A percentile compares a stretch with the other conserved stretches of the same genome.
Evolutionary conservation across 2,888 invertebrate genomes (phyloP).

Genomic region (Hirtodrosophila cameraria): DNA sequence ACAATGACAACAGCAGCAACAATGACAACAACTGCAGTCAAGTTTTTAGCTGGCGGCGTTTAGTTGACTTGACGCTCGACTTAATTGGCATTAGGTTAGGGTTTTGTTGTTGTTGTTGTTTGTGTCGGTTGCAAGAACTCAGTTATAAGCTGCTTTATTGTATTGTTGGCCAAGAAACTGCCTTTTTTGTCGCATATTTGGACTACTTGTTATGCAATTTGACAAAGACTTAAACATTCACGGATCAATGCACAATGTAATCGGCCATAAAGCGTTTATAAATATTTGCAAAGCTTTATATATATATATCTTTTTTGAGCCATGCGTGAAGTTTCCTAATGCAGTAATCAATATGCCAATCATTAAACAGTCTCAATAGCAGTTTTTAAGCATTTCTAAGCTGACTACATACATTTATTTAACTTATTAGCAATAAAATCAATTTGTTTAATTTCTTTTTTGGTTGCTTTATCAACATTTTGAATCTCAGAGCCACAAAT

Average conservation of each 20-base stretch:
- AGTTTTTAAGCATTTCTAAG: no score
- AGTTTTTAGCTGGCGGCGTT: constrained; percentile 50
- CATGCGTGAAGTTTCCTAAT: no score
- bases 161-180: constrained; percentile 19
- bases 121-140: not conserved
- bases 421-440: no score
- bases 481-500: constrained; percentile 14
- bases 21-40: constrained; percentile 52
- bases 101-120: not conserved
- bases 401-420: no score
- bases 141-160: not conserved
- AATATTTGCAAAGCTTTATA: no score
- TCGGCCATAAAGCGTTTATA: no score
- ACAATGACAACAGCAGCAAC: constrained; percentile 28
- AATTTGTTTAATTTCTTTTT: not conserved
- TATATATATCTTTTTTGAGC: no score
- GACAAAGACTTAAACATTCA: constrained; percentile 5
- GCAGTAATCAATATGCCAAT: no score
- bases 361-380: no score
- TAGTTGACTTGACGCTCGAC: constrained; percentile 64
- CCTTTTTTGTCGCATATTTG: no score
- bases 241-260: no score
- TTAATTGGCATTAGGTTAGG: constrained; percentile 55
- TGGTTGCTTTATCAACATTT: constrained; percentile 5
- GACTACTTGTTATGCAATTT: constrained; percentile 11